A percentile compares a stretch with the other conserved stretches of the same genome.
phyloP scores from a whole-genome alignment of 2,113 vertebrate species.

The Lonchura striata region DNA sequence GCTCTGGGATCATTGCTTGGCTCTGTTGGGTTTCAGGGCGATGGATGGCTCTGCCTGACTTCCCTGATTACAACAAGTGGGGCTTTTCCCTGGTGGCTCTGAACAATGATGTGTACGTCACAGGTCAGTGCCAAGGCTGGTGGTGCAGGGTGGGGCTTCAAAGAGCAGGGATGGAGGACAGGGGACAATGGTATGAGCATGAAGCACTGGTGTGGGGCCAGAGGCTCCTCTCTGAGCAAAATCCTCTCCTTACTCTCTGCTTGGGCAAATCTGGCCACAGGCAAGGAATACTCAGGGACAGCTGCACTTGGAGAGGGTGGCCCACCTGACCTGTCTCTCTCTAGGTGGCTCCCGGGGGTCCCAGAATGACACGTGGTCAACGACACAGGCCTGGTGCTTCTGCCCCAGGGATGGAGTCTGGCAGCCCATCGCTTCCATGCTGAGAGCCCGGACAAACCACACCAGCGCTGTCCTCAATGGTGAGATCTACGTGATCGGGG shows the following conservation, averaged over 20 bases:
- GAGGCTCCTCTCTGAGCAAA: neutral
- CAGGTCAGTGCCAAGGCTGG: constrained; percentile 77
- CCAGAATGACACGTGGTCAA: constrained; percentile 91
- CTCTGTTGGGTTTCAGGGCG: constrained; percentile 70
- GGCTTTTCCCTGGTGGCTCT: constrained; percentile 90
- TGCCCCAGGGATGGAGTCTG: constrained; percentile 83
- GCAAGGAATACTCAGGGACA: neutral
- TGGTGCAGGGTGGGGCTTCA: neutral
- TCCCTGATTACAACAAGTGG: constrained; percentile 97
- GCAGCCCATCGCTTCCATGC: constrained; percentile 88
- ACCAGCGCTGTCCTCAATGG: constrained; percentile 86
- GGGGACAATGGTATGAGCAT: neutral
- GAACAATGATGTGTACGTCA: constrained; percentile 91
- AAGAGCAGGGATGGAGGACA: neutral
- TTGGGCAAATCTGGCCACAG: neutral
- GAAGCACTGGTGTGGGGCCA: rapidly evolving
- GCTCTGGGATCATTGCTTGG: neutral
- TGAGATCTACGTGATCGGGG: constrained; percentile 94
- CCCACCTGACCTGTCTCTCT: neutral
- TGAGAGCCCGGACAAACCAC: constrained; percentile 91
- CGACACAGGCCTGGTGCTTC: constrained; percentile 93
- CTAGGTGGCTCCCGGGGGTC: constrained; percentile 91
- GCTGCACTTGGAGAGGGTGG: neutral
- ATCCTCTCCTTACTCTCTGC: neutral
- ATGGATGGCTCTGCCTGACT: constrained; percentile 90